Percentiles rank a stretch among this genome's conserved stretches.
Conservation (phyloP, 2,113 vertebrate species). For the Falcunculus frontatus region DNA sequence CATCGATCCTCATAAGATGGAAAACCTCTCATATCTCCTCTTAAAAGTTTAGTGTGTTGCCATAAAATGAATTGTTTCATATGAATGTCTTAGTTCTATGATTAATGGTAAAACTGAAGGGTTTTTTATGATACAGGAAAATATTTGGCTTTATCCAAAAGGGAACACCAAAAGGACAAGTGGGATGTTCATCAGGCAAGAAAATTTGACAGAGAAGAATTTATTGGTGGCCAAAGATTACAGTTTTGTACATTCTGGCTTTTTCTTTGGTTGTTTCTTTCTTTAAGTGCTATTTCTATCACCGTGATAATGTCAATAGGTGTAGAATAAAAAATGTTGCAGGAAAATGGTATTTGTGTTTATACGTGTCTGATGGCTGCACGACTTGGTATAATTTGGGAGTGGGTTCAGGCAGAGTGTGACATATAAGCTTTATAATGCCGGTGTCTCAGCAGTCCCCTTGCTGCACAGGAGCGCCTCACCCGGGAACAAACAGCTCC, state of each 20-base stretch:
- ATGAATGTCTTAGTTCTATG: background rate
- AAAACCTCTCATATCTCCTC: background rate
- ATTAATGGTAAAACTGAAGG: background rate
- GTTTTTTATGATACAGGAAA: background rate
- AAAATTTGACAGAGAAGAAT: background rate
- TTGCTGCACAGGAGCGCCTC: rapidly evolving
- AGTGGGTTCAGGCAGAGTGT: background rate
- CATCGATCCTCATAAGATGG: background rate
- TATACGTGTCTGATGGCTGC: background rate
- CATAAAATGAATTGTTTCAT: background rate
- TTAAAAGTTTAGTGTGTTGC: background rate
- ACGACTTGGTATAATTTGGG: rapidly evolving
- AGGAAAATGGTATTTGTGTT: background rate
- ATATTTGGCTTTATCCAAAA: background rate
- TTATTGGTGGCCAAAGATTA: background rate
- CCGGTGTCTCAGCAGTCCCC: background rate
- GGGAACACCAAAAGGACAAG: background rate
- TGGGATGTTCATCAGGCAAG: background rate
- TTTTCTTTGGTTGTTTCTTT: background rate
- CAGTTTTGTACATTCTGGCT: background rate
- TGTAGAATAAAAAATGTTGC: background rate
- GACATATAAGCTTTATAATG: rapidly evolving
- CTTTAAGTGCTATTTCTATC: background rate
- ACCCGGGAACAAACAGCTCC: background rate
- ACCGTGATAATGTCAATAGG: background rate